phyloP scores from a whole-genome alignment of 1,140 invertebrate species.

The Aphaenogaster rudis region DNA sequence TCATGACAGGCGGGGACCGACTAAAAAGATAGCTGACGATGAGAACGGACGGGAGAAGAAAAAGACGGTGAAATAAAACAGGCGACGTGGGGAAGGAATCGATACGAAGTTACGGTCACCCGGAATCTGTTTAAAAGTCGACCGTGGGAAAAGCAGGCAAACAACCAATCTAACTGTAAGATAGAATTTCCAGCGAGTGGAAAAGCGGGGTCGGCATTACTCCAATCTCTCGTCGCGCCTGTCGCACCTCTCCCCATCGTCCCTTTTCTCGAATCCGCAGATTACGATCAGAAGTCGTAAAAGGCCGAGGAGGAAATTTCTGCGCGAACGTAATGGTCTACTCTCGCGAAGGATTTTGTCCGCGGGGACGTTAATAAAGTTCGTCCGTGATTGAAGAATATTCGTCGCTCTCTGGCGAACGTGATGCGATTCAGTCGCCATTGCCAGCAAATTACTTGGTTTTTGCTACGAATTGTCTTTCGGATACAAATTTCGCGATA shows the following conservation, averaged over 20 bases:
- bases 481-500: neutral
- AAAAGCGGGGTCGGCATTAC: conserved; percentile 18
- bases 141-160: conserved; percentile 56
- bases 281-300: conserved; percentile 57
- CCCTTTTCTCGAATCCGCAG: neutral
- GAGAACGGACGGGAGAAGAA: neutral
- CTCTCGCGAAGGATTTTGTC: conserved; percentile 37
- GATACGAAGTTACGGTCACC: conserved; percentile 73
- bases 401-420: neutral
- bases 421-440: neutral
- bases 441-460: neutral
- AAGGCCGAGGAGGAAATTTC: conserved; percentile 61
- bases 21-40: conserved; percentile 5
- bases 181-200: conserved; percentile 56
- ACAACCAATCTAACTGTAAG: conserved; percentile 70
- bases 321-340: conserved; percentile 53
- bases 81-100: conserved; percentile 42
- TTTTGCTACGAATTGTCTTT: neutral
- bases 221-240: conserved; percentile 7
- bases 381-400: conserved; percentile 45
- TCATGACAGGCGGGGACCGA: neutral
- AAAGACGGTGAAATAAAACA: conserved; percentile 29
- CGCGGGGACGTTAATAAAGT: conserved; percentile 42
- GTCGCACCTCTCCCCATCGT: neutral
- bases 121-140: conserved; percentile 72